These are phyloP conservation scores for Odontomachus brunneus DNA, from an alignment of 1,140 invertebrate species.

Conservation along the genomic window DNA sequence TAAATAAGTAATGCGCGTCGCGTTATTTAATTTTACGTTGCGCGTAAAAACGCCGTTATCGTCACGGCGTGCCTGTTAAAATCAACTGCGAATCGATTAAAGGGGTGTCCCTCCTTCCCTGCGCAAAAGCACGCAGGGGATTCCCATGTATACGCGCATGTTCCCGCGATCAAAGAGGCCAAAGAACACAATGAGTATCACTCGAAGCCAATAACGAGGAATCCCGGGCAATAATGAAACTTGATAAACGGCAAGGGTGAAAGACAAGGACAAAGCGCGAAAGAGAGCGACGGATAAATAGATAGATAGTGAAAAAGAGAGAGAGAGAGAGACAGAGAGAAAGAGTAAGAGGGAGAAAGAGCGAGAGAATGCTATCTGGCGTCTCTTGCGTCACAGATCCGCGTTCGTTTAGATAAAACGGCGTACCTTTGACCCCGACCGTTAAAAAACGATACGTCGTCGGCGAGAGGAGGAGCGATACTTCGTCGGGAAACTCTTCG, in stretches of 20 bases:
- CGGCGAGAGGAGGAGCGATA: background rate
- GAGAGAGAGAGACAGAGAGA: constrained; percentile 24
- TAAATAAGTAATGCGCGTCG: background rate
- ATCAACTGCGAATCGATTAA: constrained; percentile 9
- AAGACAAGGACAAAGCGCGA: too few relatives aligned
- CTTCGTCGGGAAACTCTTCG: constrained; percentile 15
- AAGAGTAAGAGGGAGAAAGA: constrained; percentile 2
- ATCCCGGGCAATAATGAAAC: constrained; percentile 1
- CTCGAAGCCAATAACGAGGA: constrained; percentile 2
- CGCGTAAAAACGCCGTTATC: constrained; percentile 7
- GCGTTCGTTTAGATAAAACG: constrained; percentile 32
- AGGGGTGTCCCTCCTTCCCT: background rate
- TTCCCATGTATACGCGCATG: background rate
- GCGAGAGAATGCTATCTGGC: background rate
- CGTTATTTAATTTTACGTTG: background rate
- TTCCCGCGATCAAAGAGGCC: background rate
- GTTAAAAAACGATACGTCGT: constrained; percentile 44
- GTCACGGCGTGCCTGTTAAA: background rate
- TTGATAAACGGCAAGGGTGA: background rate
- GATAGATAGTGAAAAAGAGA: background rate
- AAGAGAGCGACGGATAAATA: too few relatives aligned
- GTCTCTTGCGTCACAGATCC: constrained; percentile 44
- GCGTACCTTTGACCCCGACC: constrained; percentile 37
- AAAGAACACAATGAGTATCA: background rate
- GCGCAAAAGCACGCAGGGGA: background rate